These are phyloP conservation scores for Cacoxenus indagator DNA, from an alignment of 2,888 invertebrate species.

Conservation along the genomic window DNA sequence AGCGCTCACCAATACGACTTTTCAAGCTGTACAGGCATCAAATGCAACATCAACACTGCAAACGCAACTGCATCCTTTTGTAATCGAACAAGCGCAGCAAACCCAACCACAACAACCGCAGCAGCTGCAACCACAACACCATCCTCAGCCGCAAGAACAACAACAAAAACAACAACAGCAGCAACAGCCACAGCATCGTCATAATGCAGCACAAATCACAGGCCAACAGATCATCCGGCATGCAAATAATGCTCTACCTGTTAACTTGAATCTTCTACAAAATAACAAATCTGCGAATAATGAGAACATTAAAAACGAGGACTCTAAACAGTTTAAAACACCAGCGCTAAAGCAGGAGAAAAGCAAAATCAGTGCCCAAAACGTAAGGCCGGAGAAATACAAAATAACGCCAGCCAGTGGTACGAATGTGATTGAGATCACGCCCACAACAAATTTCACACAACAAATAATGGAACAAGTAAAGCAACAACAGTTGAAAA, in stretches of 20 bases:
- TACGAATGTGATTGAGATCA: constrained; percentile 45
- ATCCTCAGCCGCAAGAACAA: constrained; percentile 24
- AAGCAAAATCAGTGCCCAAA: no score
- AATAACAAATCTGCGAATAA: no score
- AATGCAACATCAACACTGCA: background rate
- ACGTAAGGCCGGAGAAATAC: constrained; percentile 41
- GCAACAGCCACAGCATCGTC: constrained; percentile 26
- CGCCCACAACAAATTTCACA: constrained; percentile 50
- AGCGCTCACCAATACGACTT: constrained; percentile 51
- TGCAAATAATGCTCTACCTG: no score
- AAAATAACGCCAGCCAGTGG: constrained; percentile 18
- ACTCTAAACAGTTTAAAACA: constrained; percentile 4
- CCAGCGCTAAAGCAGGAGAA: constrained; percentile 17
- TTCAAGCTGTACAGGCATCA: constrained; percentile 38
- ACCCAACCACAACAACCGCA: constrained; percentile 29
- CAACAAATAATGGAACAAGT: constrained; percentile 52
- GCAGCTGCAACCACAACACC: constrained; percentile 18
- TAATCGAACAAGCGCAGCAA: constrained; percentile 21
- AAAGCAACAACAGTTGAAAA: constrained; percentile 38
- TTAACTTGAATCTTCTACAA: no score
- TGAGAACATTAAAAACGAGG: constrained; percentile 2
- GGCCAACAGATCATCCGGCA: background rate
- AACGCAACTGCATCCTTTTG: constrained; percentile 29
- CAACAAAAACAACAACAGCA: constrained; percentile 28
- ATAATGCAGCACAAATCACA: background rate